A percentile compares a stretch with the other conserved stretches of the same genome.
Conservation (phyloP, 2,113 vertebrate genomes). For the Campylomormyrus tamandua region DNA sequence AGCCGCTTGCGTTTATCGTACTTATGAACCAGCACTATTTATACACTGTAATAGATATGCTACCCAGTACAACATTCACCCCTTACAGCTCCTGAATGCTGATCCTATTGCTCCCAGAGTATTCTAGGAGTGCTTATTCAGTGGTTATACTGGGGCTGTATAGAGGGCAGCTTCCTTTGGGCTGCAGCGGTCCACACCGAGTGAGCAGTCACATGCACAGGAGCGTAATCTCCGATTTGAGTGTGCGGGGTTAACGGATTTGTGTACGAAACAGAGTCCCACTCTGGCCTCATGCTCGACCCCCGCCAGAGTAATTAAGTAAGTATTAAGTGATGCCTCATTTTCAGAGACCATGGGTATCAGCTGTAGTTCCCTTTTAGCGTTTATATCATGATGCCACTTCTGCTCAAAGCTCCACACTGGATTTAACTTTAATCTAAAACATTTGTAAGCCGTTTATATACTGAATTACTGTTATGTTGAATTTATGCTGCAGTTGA, state of each 20-base stretch:
- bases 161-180: neutral
- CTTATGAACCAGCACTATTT: neutral
- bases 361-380: neutral
- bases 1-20: neutral
- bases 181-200: neutral
- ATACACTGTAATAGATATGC: slow-evolving; percentile 14
- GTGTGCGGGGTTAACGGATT: neutral
- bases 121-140: neutral
- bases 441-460: neutral
- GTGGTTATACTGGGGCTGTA: neutral
- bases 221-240: neutral
- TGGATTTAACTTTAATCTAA: neutral
- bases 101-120: neutral
- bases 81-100: neutral
- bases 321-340: neutral
- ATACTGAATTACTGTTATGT: neutral
- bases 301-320: neutral
- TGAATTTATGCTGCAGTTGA: neutral
- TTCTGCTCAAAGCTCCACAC: slow-evolving; percentile 11
- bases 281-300: neutral
- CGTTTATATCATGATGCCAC: neutral
- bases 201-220: neutral
- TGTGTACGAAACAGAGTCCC: neutral
- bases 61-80: neutral
- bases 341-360: neutral